Base-by-base conservation (phyloP, 2,888 invertebrate species). In the Papilio demoleus region DNA sequence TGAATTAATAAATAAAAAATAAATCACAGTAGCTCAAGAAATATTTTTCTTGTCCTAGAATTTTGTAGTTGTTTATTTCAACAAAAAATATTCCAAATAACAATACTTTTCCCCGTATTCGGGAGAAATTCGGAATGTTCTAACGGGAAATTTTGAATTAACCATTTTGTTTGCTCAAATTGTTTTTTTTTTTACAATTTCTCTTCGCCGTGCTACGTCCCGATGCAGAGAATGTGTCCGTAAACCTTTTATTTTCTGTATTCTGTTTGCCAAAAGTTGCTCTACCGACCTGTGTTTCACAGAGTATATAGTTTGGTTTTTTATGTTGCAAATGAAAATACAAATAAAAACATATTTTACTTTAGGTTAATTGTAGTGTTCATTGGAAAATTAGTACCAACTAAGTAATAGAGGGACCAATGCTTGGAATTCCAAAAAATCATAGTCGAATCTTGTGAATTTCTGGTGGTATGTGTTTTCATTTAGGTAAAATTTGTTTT, bases 91-190 rank as follows among this genome's bases (percentile, higher is more conserved):
- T 45, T 45, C 9, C 42, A 45, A 45, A 45, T 47, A 56, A 31
- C 5, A n/a, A 53, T 27, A 17, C n/a, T 14, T 53, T 27, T 56
- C 11, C 17, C 17, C 17, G 8, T 56, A 56, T 27, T 2, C 22
- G 22, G 27, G 22, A 36, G 45, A 42, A 59, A 45, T 47, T 59
- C 34, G n/a, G 31, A 45, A 42, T 34, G 34, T 65, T 65, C 59
- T 59, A 22, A 58, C 38, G 6, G n/a, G n/a, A 65, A 65, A 56
- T 56, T 36, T 34, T 19, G 14, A 63, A 50, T 63, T 50, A 36
- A 63, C 24, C 31, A 36, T 34, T 63, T 22, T 31, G 45, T 47
- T 47, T 3, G 45, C 22, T 63, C 9, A 47, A 47, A 50, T 47
- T 36, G 63, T 63, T 50, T 63, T 36, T 63, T n/a, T 31, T 31